phyloP scores from a whole-genome alignment of 2,797 vertebrate genomes.

The Micromesistius poutassou region DNA sequence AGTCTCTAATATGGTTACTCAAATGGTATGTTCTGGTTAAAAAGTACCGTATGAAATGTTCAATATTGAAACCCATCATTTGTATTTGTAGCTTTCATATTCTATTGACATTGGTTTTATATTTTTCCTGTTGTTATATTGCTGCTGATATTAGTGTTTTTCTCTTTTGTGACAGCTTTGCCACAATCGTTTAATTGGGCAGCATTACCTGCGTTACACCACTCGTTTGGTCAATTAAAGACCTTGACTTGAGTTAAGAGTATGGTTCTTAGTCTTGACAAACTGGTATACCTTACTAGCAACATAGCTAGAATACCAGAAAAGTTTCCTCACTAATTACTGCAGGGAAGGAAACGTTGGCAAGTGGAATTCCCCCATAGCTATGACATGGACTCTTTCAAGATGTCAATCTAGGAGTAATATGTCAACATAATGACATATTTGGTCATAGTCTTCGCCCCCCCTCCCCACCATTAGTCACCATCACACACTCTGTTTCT shows the following conservation, averaged over 20 bases:
- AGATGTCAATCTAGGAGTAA: too few species aligned
- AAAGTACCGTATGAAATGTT: too few species aligned
- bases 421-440: too few species aligned
- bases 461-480: too few species aligned
- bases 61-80: too few species aligned
- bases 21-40: too few species aligned
- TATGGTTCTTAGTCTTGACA: not conserved
- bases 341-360: not conserved
- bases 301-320: not conserved
- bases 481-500: not conserved
- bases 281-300: not conserved
- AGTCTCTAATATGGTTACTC: too few species aligned
- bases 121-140: not conserved
- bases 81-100: not conserved
- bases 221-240: not conserved
- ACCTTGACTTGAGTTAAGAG: not conserved
- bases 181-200: not conserved
- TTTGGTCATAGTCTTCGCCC: too few species aligned
- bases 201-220: not conserved
- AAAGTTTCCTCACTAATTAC: not conserved
- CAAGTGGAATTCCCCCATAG: too few species aligned
- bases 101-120: not conserved
- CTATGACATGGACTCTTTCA: too few species aligned
- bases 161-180: not conserved
- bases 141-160: not conserved